Evolutionary conservation across 2,113 vertebrate species (phyloP).

Genomic region (Barbus barbus): DNA sequence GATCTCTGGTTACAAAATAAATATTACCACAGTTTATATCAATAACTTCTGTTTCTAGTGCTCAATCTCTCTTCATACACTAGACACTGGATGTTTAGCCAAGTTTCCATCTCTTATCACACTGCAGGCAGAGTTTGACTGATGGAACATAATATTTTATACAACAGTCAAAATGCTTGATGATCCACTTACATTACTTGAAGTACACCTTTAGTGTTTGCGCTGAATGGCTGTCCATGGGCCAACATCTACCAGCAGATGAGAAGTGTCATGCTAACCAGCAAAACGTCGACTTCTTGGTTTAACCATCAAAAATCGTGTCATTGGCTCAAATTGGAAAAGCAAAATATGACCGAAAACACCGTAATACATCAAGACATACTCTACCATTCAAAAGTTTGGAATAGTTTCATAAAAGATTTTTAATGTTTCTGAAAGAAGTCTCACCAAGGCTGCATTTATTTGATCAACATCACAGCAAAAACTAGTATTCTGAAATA

Average conservation of each 20-base stretch:
- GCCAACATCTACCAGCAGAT: not conserved
- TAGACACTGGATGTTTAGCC: slow-evolving; percentile 1
- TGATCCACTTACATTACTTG: not conserved
- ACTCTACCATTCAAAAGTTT: too few relatives aligned
- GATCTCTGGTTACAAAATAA: slow-evolving; percentile 44
- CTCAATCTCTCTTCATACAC: slow-evolving; percentile 36
- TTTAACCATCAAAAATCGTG: not conserved
- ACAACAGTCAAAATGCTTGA: not conserved
- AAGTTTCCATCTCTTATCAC: slow-evolving; percentile 35
- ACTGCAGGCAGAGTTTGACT: not conserved
- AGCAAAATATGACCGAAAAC: too few relatives aligned
- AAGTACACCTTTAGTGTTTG: not conserved
- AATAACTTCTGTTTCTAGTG: slow-evolving; percentile 38
- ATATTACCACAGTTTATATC: slow-evolving; percentile 36
- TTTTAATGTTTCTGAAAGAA: too few relatives aligned
- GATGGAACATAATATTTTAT: not conserved
- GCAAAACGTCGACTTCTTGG: not conserved
- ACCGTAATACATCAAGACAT: too few relatives aligned
- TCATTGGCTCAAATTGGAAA: not conserved
- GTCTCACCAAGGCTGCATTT: too few relatives aligned
- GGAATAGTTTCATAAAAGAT: too few relatives aligned
- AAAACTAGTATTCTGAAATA: too few relatives aligned
- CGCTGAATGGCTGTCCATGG: not conserved
- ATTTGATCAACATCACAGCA: not conserved
- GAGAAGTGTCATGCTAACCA: not conserved